Evolutionary conservation across 2,797 vertebrate species (phyloP).

Genomic region (Uromys caudimaculatus): DNA sequence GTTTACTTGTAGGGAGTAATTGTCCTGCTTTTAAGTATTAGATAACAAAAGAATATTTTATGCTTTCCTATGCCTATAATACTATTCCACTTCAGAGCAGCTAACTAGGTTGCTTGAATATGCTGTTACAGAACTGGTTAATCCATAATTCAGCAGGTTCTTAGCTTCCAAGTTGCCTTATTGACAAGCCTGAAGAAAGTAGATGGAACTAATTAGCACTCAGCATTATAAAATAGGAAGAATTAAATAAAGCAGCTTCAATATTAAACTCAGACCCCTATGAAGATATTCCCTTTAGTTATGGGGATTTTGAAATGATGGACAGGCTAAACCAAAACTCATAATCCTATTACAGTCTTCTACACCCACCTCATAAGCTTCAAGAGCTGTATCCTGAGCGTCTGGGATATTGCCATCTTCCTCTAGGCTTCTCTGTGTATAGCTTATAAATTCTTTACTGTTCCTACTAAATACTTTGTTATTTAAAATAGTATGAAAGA

Average conservation of each 20-base stretch:
- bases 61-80: conserved; percentile 62
- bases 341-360: conserved; percentile 83
- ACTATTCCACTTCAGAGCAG: conserved; percentile 53
- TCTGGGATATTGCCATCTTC: conserved; percentile 76
- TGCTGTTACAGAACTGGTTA: conserved; percentile 71
- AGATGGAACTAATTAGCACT: conserved; percentile 83
- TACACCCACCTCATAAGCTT: conserved; percentile 81
- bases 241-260: conserved; percentile 81
- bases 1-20: conserved; percentile 10
- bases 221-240: conserved; percentile 81
- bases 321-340: conserved; percentile 81
- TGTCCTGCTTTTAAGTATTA: conserved; percentile 64
- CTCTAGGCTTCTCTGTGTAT: conserved; percentile 73
- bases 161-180: conserved; percentile 75
- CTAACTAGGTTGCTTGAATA: conserved; percentile 73
- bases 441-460: conserved; percentile 81
- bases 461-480: conserved; percentile 78
- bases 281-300: conserved; percentile 83
- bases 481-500: conserved; percentile 76
- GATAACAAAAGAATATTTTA: conserved; percentile 70
- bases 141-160: conserved; percentile 78
- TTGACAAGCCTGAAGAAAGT: conserved; percentile 81
- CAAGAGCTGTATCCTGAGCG: conserved; percentile 67
- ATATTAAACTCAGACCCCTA: conserved; percentile 80
- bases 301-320: conserved; percentile 82